These are phyloP conservation scores for Brienomyrus brachyistius DNA, from an alignment of 2,113 vertebrate species.

Conservation along the genomic window DNA sequence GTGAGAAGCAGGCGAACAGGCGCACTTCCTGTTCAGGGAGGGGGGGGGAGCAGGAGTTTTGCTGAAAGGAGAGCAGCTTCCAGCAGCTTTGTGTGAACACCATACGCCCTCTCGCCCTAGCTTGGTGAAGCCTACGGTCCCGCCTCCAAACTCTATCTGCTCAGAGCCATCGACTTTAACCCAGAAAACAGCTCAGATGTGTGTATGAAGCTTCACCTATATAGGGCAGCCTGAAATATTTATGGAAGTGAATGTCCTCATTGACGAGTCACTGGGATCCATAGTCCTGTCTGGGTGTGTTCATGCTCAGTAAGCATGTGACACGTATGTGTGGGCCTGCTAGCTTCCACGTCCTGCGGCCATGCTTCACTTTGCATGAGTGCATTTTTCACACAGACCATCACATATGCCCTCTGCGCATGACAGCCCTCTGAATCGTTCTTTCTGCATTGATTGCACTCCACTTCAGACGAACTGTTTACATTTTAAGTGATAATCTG, in stretches of 20 bases:
- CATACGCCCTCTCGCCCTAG: neutral
- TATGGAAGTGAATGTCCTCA: slow-evolving; percentile 70
- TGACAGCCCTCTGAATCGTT: neutral
- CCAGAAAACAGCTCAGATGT: slow-evolving; percentile 20
- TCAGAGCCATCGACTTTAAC: neutral
- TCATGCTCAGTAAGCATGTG: slow-evolving; percentile 36
- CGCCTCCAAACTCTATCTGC: neutral
- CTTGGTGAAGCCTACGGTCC: neutral
- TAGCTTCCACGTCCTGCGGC: neutral
- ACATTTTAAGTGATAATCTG: neutral
- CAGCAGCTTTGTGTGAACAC: neutral
- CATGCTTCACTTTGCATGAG: neutral
- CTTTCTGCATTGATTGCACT: neutral
- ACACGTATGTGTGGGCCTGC: neutral
- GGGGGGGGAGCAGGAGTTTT: neutral
- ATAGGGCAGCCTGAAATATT: slow-evolving; percentile 73
- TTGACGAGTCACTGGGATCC: slow-evolving; percentile 65
- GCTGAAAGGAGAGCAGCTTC: neutral
- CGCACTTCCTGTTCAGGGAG: neutral
- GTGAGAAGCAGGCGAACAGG: neutral
- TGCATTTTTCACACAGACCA: neutral
- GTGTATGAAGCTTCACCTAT: slow-evolving; percentile 57
- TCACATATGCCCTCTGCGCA: neutral
- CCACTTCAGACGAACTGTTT: neutral
- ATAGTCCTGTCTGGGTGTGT: slow-evolving; percentile 39